Evolutionary conservation across 2,113 vertebrate species (phyloP), one percentile per base, ranked within the genome.

Genomic region (Lutjanus erythropterus): DNA sequence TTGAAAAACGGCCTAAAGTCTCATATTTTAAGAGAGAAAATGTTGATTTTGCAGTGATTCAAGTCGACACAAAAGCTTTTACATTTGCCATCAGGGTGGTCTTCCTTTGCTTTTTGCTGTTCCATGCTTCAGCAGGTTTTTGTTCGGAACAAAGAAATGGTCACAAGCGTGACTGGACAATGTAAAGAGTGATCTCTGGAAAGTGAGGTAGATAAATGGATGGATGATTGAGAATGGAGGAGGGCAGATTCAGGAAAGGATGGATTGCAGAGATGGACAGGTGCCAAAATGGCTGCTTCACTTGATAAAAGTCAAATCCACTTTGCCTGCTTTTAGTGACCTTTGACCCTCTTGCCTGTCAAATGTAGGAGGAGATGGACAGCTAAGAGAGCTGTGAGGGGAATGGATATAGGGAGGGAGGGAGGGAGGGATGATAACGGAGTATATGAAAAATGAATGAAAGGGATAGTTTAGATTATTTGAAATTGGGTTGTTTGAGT

Each of bases 301-400:
- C 58, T 19, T 53, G 89, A 87, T 86, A 72, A 83, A 75, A 74
- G 68, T 76, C 44, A 18, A 39, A 50, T 58, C 77, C 83, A 78
- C 83, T 87, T 81, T 88, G 79, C 27, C 72, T 75, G 84, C 89
- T 88, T 89, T 89, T 88, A 90, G 85, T 33, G 80, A 88, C 87
- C 86, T 92, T 79, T 85, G 84, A 90, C 81, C 90, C 89, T 71
- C 42, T 12, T 1, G 15, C 4, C 80, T 70, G 68, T 82, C 75
- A 75, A 7, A 66, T 5, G 25, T 1, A 39, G 27, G 15, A 31
- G 25, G 41, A 62, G 72, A 50, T 3, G 41, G 76, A 71, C 46
- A 16, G 59, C 39, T 53, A 2, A 6, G 71, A 55, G 67, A 65
- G 66, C 25, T 4, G 46, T 10, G 29, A 76, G 62, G 41, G 47